A percentile compares a stretch with the other conserved stretches of the same genome.
Evolutionary conservation across 2,797 vertebrate genomes (phyloP).

Genomic region (Thamnophis elegans): DNA sequence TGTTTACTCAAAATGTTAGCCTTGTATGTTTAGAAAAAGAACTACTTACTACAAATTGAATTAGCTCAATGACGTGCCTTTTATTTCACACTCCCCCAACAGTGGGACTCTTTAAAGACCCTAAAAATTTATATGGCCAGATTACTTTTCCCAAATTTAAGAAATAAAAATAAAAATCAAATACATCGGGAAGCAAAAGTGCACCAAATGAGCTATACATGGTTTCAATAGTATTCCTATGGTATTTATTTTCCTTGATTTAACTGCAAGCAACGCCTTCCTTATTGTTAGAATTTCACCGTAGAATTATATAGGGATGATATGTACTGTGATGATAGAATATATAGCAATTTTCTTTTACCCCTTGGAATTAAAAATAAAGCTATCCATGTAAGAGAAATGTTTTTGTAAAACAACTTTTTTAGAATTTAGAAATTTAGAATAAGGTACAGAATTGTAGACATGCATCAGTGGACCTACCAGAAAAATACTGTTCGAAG

Average conservation of each 20-base stretch:
- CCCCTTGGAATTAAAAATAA: conserved; percentile 28
- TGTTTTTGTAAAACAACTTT: background rate
- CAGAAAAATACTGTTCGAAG: background rate
- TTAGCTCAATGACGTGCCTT: background rate
- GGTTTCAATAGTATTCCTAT: background rate
- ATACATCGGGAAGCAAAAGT: background rate
- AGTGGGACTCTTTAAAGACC: background rate
- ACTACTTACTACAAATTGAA: background rate
- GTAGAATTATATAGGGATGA: background rate
- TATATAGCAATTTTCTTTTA: conserved; percentile 13
- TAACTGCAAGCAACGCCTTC: background rate
- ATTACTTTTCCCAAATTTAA: background rate
- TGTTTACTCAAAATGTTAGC: background rate
- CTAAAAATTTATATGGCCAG: background rate
- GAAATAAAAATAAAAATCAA: background rate
- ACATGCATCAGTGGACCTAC: background rate
- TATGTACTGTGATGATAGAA: background rate
- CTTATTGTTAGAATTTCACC: background rate
- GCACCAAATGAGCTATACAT: background rate
- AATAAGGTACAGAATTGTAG: background rate
- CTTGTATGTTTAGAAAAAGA: background rate
- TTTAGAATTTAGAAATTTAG: conserved; percentile 5
- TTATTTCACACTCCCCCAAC: background rate
- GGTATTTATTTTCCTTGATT: background rate
- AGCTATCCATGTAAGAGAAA: background rate